phyloP scores from a whole-genome alignment of 2,888 invertebrate species.

The Iselma pallidipennis region DNA sequence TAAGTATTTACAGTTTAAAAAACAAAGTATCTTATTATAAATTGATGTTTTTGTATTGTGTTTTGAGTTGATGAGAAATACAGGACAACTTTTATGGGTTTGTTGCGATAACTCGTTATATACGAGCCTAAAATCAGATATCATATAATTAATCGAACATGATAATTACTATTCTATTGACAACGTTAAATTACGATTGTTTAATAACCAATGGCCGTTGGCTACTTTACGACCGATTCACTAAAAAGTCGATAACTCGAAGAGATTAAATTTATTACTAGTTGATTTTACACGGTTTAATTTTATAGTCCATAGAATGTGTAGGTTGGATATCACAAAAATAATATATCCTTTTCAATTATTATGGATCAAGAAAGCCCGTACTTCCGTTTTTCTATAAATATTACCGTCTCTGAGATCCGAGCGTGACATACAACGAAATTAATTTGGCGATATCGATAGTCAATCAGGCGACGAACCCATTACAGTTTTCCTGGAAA shows the following conservation, averaged over 20 bases:
- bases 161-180: slow-evolving; percentile 49
- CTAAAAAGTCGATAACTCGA: slow-evolving; percentile 29
- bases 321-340: slow-evolving; percentile 7
- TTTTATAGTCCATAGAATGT: slow-evolving; percentile 18
- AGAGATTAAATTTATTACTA: slow-evolving; percentile 30
- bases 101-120: slow-evolving; percentile 16
- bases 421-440: too few relatives aligned
- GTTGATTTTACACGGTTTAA: slow-evolving; percentile 28
- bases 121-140: slow-evolving; percentile 34
- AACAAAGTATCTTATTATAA: too few relatives aligned
- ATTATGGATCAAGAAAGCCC: neutral
- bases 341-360: neutral
- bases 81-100: neutral
- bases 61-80: neutral
- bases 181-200: slow-evolving; percentile 49
- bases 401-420: too few relatives aligned
- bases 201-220: slow-evolving; percentile 30
- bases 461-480: slow-evolving; percentile 4
- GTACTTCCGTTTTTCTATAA: neutral
- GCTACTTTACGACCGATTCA: slow-evolving; percentile 32
- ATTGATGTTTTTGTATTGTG: slow-evolving; percentile 4
- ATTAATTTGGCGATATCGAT: neutral
- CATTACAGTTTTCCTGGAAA: neutral
- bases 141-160: slow-evolving; percentile 48
- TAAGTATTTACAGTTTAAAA: slow-evolving; percentile 43